phyloP scores from a whole-genome alignment of 2,888 invertebrate genomes.

The Lacanobia oleracea region DNA sequence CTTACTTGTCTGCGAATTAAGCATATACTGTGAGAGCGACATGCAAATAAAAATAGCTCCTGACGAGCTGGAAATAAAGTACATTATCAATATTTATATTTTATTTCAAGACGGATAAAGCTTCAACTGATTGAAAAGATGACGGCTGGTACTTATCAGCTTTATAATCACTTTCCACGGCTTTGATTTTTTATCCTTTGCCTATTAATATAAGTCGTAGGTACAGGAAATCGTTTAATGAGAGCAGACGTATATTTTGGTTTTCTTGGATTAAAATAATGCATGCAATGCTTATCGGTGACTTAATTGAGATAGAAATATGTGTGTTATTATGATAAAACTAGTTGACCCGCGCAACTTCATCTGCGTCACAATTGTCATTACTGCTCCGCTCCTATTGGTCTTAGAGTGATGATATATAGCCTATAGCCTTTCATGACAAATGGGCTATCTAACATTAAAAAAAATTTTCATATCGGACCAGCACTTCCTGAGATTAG shows the following conservation, averaged over 20 bases:
- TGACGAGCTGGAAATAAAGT: background rate
- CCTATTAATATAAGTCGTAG: conserved; percentile 28
- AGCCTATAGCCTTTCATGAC: no score
- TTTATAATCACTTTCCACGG: conserved; percentile 46
- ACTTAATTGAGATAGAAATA: background rate
- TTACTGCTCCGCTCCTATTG: no score
- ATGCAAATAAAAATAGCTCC: conserved; percentile 18
- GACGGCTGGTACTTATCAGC: conserved; percentile 50
- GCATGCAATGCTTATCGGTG: background rate
- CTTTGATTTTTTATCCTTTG: conserved; percentile 33
- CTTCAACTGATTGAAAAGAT: conserved; percentile 51
- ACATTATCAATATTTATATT: conserved; percentile 5
- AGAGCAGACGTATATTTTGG: conserved; percentile 23
- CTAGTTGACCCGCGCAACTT: no score
- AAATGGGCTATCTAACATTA: no score
- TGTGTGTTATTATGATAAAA: background rate
- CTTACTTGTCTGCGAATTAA: conserved; percentile 43
- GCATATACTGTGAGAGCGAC: conserved; percentile 34
- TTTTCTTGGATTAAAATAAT: background rate
- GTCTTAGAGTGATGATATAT: no score
- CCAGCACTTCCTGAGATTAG: no score
- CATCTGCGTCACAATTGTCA: no score
- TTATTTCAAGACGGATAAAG: conserved; percentile 33
- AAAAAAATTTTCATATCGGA: no score
- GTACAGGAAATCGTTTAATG: conserved; percentile 33